These are phyloP conservation scores for Cydia splendana DNA, from an alignment of 1,140 invertebrate genomes.

Conservation along the genomic window DNA sequence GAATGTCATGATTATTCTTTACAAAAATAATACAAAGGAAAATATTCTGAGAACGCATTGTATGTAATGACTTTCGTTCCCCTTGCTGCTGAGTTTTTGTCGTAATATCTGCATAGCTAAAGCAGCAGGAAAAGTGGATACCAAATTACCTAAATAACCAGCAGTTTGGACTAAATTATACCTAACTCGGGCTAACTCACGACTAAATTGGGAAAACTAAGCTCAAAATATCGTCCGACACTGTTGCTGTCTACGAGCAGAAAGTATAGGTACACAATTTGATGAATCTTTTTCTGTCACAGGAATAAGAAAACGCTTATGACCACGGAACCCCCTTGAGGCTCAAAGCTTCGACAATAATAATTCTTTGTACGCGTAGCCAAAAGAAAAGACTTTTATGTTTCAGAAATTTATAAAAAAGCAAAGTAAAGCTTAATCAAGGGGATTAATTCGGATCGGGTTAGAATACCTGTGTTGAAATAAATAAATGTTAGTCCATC, in stretches of 20 bases:
- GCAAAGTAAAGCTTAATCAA: not conserved
- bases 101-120: constrained; percentile 27
- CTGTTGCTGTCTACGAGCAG: not conserved
- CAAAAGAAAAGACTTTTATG: not conserved
- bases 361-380: not conserved
- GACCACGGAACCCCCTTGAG: not conserved
- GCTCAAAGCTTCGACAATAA: not conserved
- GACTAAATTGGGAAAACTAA: not conserved
- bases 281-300: constrained; percentile 17
- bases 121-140: not conserved
- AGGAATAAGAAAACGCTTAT: constrained; percentile 13
- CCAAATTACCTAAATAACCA: constrained; percentile 27
- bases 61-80: constrained; percentile 12
- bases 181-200: not conserved
- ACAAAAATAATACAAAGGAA: constrained; percentile 7
- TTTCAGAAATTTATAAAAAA: not conserved
- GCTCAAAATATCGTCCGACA: not conserved
- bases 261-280: not conserved
- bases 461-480: constrained; percentile 43
- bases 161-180: constrained; percentile 11
- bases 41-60: constrained; percentile 18
- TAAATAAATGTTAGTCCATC: constrained; percentile 38
- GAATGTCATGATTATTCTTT: not conserved
- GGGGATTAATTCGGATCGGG: constrained; percentile 35
- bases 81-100: constrained; percentile 19